Evolutionary conservation across 1,140 invertebrate genomes (phyloP).

Genomic region (Zaprionus tsacasi): DNA sequence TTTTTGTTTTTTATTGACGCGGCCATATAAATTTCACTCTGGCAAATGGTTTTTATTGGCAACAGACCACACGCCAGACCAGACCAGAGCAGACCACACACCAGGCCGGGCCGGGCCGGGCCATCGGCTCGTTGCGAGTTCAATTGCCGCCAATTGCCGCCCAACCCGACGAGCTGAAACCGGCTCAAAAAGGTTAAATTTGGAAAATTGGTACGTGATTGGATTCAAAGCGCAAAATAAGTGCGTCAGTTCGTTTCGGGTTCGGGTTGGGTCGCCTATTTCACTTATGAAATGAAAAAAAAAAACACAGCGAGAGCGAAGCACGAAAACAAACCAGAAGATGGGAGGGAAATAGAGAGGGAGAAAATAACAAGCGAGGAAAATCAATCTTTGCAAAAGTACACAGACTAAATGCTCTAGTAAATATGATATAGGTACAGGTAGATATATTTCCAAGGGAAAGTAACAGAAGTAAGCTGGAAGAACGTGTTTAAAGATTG

Average conservation of each 20-base stretch:
- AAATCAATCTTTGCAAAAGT: not conserved
- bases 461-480: too few species aligned
- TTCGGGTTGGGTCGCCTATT: constrained; percentile 31
- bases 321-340: constrained; percentile 8
- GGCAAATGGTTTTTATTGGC: constrained; percentile 81
- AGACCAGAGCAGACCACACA: not conserved
- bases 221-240: constrained; percentile 82
- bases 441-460: not conserved
- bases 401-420: constrained; percentile 13
- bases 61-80: constrained; percentile 31
- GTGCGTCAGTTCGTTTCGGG: constrained; percentile 65
- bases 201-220: constrained; percentile 82
- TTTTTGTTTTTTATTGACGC: constrained; percentile 61
- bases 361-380: constrained; percentile 20
- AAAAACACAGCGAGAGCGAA: not conserved
- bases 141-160: constrained; percentile 50
- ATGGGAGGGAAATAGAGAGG: constrained; percentile 6
- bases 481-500: too few species aligned
- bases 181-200: constrained; percentile 79
- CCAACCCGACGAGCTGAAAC: constrained; percentile 21
- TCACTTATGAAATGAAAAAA: constrained; percentile 70
- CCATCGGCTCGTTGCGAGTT: constrained; percentile 18
- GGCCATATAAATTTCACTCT: constrained; percentile 79
- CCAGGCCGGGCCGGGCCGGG: not conserved
- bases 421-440: not conserved